Evolutionary conservation across 2,888 invertebrate genomes (phyloP), one percentile per base, ranked within the genome.

Genomic region (Acleris laterana): DNA sequence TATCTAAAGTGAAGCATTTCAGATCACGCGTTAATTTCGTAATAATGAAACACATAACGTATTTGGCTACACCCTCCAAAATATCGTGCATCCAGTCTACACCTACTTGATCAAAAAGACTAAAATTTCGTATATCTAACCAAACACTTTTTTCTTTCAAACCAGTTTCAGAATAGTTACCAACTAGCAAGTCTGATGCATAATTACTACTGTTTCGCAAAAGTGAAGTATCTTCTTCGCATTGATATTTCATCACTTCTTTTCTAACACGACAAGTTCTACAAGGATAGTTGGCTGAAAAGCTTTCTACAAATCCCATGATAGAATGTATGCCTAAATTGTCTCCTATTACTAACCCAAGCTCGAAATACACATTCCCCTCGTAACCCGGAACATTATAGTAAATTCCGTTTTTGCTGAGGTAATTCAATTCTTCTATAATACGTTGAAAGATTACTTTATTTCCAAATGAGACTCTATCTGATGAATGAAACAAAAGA

Each of bases 301-400:
- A 62, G 22, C 57, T 68, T 63, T 68, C 68, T 16, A 61, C 42
- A 52, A 63, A 68, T 2, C 68, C 68, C 11, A 13, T 42, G 22
- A 63, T 63, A 13, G 59, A 19, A 57, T 68, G 58, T n/a, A 68
- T 25, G 20, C 68, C 68, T 9, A 68, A 48, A 48, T 68, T 68
- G 17, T 68, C 68, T 6, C 68, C 63, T 11, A 59, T 46, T 11
- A 68, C n/a, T 3, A 52, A 38, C 13, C 19, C 63, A 13, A 68
- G 20, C 2, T 55, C 42, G 53, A 68, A 64, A 11, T 65, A 42
- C 1, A 68, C 11, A 22, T 44, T 22, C 5, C 64, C 65, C 46
- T 22, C 22, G 22, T 38, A 68, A 19, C 5, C 58, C 17, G 62
- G 50, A 7, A 53, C 13, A 17, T 53, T 44, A 38, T 59, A 19